Base-by-base conservation (phyloP, 2,113 vertebrate genomes). In the Prionailurus viverrinus region DNA sequence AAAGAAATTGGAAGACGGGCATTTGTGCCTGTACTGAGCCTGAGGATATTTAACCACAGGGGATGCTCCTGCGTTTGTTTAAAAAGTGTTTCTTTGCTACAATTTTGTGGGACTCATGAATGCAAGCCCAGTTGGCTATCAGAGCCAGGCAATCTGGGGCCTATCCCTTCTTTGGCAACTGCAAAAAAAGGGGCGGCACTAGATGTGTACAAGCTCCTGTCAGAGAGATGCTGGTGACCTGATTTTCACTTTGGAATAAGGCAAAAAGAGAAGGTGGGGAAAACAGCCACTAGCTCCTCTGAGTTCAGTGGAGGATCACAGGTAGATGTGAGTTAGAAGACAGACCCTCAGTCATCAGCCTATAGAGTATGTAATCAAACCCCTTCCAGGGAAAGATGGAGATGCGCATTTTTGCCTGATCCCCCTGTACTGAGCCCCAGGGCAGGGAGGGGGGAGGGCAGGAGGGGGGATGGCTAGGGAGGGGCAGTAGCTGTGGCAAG, bases 401-500 rank as follows among this genome's bases (percentile, higher is more conserved):
- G 73, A 31, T 76, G 3, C 1, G 8, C 45, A 78, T 31, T 78
- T 78, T 51, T 78, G 41, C 74, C 74, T 78, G 41, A 48, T 48
- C 27, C 41, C 27, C 8, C 29, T 51, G 29, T 29, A 79, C 45
- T 79, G 45, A 79, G 16, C 29, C 16, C 66, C 16, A 13, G 27
- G 27, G 63, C 0, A 3, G 39, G 19, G 9, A 4, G 19, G 9
- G 8, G 9, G 12, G 27, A 5, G 13, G 11, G 36, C 7, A 3
- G 11, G 3, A 36, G 11, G 27, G 12, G 36, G 36, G 6, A 36
- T 3, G 41, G 23, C 13, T 76, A 29, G 25, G 66, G 31, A 29
- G 16, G 4, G 29, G 29, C 45, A 51, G 9, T 51, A 51, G 29
- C 48, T 31, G 29, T 51, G 76, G 29, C 76, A 33, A 51, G 29